A percentile compares a stretch with the other conserved stretches of the same genome.
Conservation (phyloP, 2,888 invertebrate species). For the Andrena bucephala region DNA sequence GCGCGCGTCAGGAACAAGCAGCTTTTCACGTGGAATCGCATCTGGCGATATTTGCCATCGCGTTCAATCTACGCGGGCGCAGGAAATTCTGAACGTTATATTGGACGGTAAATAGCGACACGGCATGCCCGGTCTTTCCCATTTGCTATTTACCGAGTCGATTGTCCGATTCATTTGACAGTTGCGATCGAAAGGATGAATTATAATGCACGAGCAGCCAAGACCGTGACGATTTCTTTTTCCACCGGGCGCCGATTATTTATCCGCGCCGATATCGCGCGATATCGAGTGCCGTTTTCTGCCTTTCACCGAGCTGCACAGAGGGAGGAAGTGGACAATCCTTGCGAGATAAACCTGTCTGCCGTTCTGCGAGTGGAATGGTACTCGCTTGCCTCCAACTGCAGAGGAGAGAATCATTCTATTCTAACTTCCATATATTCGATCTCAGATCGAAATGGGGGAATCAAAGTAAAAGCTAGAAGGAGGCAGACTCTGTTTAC, state of each 20-base stretch:
- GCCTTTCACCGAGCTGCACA: slow-evolving; percentile 32
- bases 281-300: slow-evolving; percentile 29
- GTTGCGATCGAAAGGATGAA: slow-evolving; percentile 36
- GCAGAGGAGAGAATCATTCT: too few species aligned
- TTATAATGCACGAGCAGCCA: neutral
- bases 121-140: neutral
- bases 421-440: neutral
- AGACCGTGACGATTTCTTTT: slow-evolving; percentile 32
- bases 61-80: too few species aligned
- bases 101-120: too few species aligned
- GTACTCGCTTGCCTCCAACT: neutral
- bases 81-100: too few species aligned
- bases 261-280: slow-evolving; percentile 23
- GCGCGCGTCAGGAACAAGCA: neutral
- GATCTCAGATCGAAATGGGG: neutral
- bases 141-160: neutral
- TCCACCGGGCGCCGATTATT: neutral
- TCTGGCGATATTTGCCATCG: slow-evolving; percentile 2
- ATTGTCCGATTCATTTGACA: slow-evolving; percentile 20
- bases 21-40: neutral
- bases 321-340: neutral
- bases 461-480: too few species aligned
- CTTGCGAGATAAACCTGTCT: neutral
- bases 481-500: too few species aligned
- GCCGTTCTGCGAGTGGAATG: neutral